Evolutionary conservation across 2,888 invertebrate species (phyloP), one percentile per base, ranked within the genome.

Genomic region (Apodemia mormo): DNA sequence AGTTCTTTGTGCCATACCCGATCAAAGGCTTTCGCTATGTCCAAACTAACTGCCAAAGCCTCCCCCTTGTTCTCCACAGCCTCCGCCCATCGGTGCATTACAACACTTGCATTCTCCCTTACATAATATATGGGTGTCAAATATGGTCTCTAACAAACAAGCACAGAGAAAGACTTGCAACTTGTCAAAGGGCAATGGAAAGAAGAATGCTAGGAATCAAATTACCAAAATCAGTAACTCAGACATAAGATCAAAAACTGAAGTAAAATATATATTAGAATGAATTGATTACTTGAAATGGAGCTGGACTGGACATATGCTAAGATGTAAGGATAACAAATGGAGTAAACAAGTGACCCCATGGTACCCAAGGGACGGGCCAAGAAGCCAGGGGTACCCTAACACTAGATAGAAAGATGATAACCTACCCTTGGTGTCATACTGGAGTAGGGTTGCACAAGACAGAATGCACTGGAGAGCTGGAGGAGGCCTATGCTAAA

Each of bases 61-160:
- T 49, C 9, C 9, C 6, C 7, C 6, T 49, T 14, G 10, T n/a
- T n/a, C n/a, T n/a, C n/a, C n/a, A n/a, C n/a, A n/a, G n/a, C n/a
- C n/a, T n/a, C n/a, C n/a, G n/a, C n/a, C n/a, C n/a, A 72, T n/a
- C n/a, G 5, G 70, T 49, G 67, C 54, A 40, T 64, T 65, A 45
- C 69, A 70, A 66, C 33, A 49, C 14, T 52, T 33, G 65, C 40
- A 65, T 65, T 65, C 61, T 68, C 56, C 58, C 58, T 22, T 40
- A 37, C n/a, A 37, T 61, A 12, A 68, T 45, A 10, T 61, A 68
- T 61, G 61, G 43, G 2, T 68, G 68, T 29, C 61, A 56, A 61
- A 61, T 61, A 40, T 68, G 68, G 61, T 33, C 65, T 33, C 8
- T 43, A 10, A 43, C 65, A 14, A 6, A 49, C 49, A 49, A 49